Percentiles rank a stretch among this genome's conserved stretches.
These are phyloP conservation scores for Hemiscyllium ocellatum DNA, from an alignment of 2,113 vertebrate genomes.

Conservation along the genomic window DNA sequence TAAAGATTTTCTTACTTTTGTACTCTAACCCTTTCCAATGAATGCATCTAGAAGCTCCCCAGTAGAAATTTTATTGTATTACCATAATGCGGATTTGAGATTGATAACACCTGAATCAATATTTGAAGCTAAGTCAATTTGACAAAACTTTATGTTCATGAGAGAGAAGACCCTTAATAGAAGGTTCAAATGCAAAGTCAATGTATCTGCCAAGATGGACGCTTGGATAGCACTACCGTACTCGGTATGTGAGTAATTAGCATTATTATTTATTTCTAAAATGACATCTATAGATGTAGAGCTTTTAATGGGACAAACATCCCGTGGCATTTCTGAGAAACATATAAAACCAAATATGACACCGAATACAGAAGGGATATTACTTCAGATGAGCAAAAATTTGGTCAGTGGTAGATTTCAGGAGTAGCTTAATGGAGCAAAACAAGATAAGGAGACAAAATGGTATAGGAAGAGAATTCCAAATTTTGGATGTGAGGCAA, in stretches of 20 bases:
- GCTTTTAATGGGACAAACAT: background rate
- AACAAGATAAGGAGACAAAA: too few species aligned
- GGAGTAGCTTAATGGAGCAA: background rate
- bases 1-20: too few species aligned
- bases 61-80: too few species aligned
- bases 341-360: background rate
- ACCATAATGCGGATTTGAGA: too few species aligned
- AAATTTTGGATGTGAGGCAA: background rate
- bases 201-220: background rate
- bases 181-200: background rate
- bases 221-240: background rate
- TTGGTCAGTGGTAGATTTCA: background rate
- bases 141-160: too few species aligned
- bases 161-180: background rate
- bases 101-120: too few species aligned
- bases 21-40: too few species aligned
- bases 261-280: background rate
- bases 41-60: too few species aligned
- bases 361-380: background rate
- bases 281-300: background rate
- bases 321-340: too few species aligned
- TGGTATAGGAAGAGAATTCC: background rate
- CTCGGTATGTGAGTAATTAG: background rate
- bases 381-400: background rate
- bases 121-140: too few species aligned